A percentile compares a stretch with the other conserved stretches of the same genome.
phyloP scores from a whole-genome alignment of 2,888 invertebrate genomes.

The Tetanocera ferruginea region DNA sequence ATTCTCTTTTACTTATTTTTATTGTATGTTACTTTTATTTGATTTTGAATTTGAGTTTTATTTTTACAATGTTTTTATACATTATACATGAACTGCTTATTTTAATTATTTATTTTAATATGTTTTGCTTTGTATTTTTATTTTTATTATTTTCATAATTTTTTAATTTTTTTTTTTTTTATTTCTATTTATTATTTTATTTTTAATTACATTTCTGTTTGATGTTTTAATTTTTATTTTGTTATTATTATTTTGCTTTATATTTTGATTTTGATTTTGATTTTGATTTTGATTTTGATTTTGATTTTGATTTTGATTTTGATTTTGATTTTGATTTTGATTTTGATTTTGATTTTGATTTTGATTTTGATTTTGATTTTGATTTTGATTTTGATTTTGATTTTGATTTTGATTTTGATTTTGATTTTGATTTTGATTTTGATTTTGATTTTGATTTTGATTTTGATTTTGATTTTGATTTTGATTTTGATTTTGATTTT shows the following conservation, averaged over 20 bases:
- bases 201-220: neutral
- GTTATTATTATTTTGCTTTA: neutral
- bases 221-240: neutral
- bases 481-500: no score
- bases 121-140: no score
- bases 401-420: neutral
- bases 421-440: neutral
- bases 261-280: neutral
- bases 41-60: neutral
- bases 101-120: no score
- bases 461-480: neutral
- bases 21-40: slow-evolving; percentile 39
- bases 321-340: neutral
- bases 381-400: neutral
- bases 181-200: neutral
- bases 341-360: neutral
- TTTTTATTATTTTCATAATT: no score
- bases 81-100: no score
- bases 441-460: neutral
- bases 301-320: neutral
- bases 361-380: neutral
- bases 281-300: neutral
- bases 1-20: slow-evolving; percentile 31
- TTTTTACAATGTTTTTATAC: neutral
- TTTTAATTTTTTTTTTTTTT: neutral